Base-by-base conservation (phyloP, 2,888 invertebrate species). In the Crepidodera aurea region DNA sequence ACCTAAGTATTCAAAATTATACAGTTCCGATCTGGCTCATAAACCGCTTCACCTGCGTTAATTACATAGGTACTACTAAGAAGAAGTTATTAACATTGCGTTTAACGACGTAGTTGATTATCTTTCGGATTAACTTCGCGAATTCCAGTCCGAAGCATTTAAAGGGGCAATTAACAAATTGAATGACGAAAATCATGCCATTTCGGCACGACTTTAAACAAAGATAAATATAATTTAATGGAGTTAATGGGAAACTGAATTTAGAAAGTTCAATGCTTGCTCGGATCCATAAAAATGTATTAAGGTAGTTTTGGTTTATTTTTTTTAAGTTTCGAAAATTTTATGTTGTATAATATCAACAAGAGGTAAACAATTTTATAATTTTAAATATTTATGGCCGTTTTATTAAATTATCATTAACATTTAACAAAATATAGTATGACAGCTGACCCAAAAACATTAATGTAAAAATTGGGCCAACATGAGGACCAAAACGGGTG, bases 101-200 rank as follows among this genome's bases (percentile, higher is more conserved):
- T 60, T 66, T 57, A 60, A 63, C 54, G 62, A 50, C 63, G 53
- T 48, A 48, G 56, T 56, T 54, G 64, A 65, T 65, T 61, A 65
- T 62, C 65, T 62, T 25, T 37, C 10, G 48, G 60, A 62, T 65
- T 65, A 60, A 65, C 62, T 34, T 59, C 46, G 63, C 64, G 46
- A 60, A 58, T 57, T 44, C 13, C 44, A 51, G 58, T 55, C 50
- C 60, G 39, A 50, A 48, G 64, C 62, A 53, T 60, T 61, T 64
- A 58, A 59, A 60, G 55, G 46, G 54, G 60, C 56, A 66, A 66
- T 66, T 66, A 66, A 56, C 64, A 62, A 64, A 66, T 64, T 64
- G 54, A 64, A 64, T 37, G 57, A 27, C 57, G 57, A 57, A 50
- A 22, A 57, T 57, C 48, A 22, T 46, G 50, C 34, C 18, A 50